A percentile compares a stretch with the other conserved stretches of the same genome.
These are phyloP conservation scores for Caenorhabditis sp. DNA, from an alignment of 2,888 invertebrate species.

Conservation along the genomic window DNA sequence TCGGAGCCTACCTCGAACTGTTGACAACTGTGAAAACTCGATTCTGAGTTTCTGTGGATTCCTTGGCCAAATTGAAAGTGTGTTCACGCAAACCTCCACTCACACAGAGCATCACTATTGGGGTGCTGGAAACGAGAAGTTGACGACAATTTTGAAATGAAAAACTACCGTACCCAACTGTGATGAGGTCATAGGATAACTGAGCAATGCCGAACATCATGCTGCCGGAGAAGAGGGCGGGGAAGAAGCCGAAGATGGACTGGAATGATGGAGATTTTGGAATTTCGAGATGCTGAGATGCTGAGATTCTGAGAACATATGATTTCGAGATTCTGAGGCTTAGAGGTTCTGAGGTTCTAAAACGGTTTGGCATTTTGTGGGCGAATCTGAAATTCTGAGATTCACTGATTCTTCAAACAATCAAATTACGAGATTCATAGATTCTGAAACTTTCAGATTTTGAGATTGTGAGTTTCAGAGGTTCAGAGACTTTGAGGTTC, in stretches of 20 bases:
- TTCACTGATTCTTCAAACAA: too few relatives aligned
- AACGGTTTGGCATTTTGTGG: too few relatives aligned
- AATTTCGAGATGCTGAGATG: too few relatives aligned
- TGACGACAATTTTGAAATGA: too few relatives aligned
- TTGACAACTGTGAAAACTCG: not conserved
- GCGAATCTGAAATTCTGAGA: too few relatives aligned
- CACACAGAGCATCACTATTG: not conserved
- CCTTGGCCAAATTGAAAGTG: not conserved
- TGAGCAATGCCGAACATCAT: not conserved
- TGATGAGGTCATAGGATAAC: not conserved
- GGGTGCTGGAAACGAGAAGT: not conserved
- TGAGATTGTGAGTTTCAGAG: too few relatives aligned
- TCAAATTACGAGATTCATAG: too few relatives aligned
- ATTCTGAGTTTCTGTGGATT: not conserved
- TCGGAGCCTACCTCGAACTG: not conserved
- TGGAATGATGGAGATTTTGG: not conserved
- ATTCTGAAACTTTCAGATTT: too few relatives aligned
- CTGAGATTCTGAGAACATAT: not conserved
- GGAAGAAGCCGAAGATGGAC: not conserved
- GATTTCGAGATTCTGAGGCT: not conserved
- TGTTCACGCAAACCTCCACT: not conserved
- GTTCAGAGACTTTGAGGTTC: too few relatives aligned
- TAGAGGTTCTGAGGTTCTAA: too few relatives aligned
- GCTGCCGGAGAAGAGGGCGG: not conserved
- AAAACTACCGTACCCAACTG: not conserved